Percentiles rank a stretch among this genome's conserved stretches.
phyloP scores from a whole-genome alignment of 2,888 invertebrate species.

The Mythimna ferrago region DNA sequence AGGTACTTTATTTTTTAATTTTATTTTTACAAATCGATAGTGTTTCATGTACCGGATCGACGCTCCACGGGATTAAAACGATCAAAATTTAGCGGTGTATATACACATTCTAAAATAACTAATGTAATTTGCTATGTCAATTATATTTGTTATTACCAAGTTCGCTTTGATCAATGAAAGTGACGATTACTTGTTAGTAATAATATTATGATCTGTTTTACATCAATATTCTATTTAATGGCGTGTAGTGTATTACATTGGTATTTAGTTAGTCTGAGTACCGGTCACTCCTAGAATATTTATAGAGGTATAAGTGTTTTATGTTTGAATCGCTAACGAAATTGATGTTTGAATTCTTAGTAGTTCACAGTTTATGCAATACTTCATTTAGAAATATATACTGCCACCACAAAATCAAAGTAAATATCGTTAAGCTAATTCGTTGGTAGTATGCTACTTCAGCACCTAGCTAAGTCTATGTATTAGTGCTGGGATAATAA shows the following conservation, averaged over 20 bases:
- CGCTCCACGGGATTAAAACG: no score
- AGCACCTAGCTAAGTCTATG: no score
- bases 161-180: slow-evolving; percentile 8
- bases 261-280: slow-evolving; percentile 15
- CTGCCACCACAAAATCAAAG: no score
- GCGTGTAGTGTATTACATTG: slow-evolving; percentile 1
- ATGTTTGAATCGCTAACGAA: neutral
- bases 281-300: neutral
- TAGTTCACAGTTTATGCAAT: no score
- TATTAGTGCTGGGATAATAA: no score
- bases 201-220: slow-evolving; percentile 15
- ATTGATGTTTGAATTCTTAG: neutral
- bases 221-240: slow-evolving; percentile 21
- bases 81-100: no score
- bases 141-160: slow-evolving; percentile 3
- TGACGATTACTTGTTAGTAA: neutral
- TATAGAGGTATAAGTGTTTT: neutral
- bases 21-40: no score
- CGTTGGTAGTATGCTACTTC: no score
- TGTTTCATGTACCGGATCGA: no score
- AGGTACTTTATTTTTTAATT: no score
- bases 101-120: neutral
- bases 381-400: no score
- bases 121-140: neutral
- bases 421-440: no score